phyloP scores from a whole-genome alignment of 1,140 invertebrate genomes.

The Sitobion miscanthi region DNA sequence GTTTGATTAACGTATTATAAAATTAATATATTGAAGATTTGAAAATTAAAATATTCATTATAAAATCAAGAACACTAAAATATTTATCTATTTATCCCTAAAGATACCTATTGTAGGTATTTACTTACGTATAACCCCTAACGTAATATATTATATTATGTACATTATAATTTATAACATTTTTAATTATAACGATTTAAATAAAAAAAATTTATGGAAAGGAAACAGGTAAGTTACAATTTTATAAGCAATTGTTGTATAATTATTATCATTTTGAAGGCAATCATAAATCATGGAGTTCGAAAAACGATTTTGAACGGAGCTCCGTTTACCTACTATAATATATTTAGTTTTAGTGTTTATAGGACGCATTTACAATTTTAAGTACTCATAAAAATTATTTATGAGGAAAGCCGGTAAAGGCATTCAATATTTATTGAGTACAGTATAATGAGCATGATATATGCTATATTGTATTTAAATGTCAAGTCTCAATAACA shows the following conservation, averaged over 20 bases:
- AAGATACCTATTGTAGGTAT: background rate
- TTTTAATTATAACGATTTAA: background rate
- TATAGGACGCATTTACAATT: background rate
- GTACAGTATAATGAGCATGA: background rate
- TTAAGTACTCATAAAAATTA: background rate
- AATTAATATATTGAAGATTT: background rate
- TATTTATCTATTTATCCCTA: background rate
- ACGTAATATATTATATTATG: background rate
- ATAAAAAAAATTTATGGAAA: background rate
- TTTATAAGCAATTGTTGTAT: background rate
- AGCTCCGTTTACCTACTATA: background rate
- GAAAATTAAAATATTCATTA: background rate
- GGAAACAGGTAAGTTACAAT: background rate
- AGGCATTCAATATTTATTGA: background rate
- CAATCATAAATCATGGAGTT: background rate
- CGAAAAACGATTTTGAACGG: background rate
- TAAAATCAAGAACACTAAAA: too few relatives aligned
- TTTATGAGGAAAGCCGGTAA: background rate
- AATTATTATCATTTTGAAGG: background rate
- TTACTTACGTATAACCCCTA: background rate
- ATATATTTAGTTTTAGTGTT: constrained; percentile 3
- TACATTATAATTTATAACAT: background rate
- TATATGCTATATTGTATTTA: background rate
- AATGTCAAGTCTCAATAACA: background rate
- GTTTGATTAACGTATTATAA: background rate